A percentile compares a stretch with the other conserved stretches of the same genome.
phyloP scores from a whole-genome alignment of 2,888 invertebrate genomes.

The Archips crataeganus region DNA sequence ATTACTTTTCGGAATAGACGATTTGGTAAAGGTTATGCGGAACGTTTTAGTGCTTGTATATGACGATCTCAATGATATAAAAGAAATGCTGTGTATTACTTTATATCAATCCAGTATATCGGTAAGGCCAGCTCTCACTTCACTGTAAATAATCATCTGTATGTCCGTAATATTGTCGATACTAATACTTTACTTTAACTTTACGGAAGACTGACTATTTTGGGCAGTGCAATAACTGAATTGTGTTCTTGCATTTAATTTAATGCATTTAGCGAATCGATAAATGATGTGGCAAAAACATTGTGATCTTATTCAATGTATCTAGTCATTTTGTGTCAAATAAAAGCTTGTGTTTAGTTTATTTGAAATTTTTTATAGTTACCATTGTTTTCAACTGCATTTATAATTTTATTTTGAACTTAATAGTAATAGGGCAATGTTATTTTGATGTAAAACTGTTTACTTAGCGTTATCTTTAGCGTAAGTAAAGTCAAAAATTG shows the following conservation, averaged over 20 bases:
- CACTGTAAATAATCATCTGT: conserved; percentile 48
- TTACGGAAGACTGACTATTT: conserved; percentile 72
- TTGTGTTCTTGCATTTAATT: conserved; percentile 38
- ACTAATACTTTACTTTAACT: conserved; percentile 39
- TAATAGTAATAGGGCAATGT: conserved; percentile 45
- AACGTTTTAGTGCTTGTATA: too few relatives aligned
- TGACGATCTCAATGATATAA: too few relatives aligned
- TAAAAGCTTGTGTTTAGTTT: conserved; percentile 23
- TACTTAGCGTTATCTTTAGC: conserved; percentile 50
- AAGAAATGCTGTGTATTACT: neutral
- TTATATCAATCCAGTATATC: neutral
- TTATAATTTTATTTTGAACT: conserved; percentile 29
- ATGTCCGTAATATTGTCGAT: conserved; percentile 40
- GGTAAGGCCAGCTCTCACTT: conserved; percentile 35
- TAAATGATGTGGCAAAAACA: conserved; percentile 41
- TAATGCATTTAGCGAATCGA: conserved; percentile 42
- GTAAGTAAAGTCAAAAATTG: conserved; percentile 49
- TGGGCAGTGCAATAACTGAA: conserved; percentile 79
- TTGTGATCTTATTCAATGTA: conserved; percentile 32
- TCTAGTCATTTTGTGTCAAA: conserved; percentile 48
- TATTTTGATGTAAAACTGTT: conserved; percentile 47
- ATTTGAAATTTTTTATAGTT: conserved; percentile 27
- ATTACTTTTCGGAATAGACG: neutral
- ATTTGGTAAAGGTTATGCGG: neutral
- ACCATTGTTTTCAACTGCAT: conserved; percentile 31